Evolutionary conservation across 2,113 vertebrate species (phyloP), one percentile per base, ranked within the genome.

Genomic region (Brachyhypopomus occidentalis): DNA sequence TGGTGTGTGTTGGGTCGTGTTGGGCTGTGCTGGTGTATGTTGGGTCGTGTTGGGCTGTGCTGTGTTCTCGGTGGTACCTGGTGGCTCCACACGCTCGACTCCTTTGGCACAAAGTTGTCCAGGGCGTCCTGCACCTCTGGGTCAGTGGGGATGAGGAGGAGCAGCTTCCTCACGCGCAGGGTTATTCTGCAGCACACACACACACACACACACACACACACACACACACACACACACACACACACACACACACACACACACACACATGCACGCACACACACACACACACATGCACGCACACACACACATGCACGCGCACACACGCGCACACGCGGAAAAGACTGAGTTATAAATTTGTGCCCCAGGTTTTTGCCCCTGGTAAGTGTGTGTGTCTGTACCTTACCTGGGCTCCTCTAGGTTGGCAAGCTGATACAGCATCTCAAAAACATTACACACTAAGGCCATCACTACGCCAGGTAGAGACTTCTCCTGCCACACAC

Each of bases 401-500:
- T 91, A 98, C 98, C 97, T 96, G 80, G 95, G 94, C 87, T 99
- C 97, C 78, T 99, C 98, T 1, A 99, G 91, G 84, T 99, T 99
- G 86, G 97, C 98, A 80, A 99, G 95, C 83, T 99, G 97, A 88
- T 99, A 99, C 66, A 99, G 95, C 97, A 99, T 99, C 90, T 99
- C 97, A 87, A 99, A 99, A 23, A 99, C 97, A 41, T 98, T 98
- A 83, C 97, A 98, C 70, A 98, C 97, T 0, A 99, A 91, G 17
- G 98, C 98, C 98, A 99, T 99, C 85, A 99, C 98, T 36, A 99
- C 97, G 30, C 98, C 98, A 23, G 98, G 98, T 30, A 99, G 94
- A 17, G 97, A 98, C 80, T 99, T 99, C 90, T 99, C 98, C 98
- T 99, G 85, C 11, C 34, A n/a, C n/a, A n/a, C n/a, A n/a, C n/a